Evolutionary conservation across 2,797 vertebrate species (phyloP).

Genomic region (Chanos chanos): DNA sequence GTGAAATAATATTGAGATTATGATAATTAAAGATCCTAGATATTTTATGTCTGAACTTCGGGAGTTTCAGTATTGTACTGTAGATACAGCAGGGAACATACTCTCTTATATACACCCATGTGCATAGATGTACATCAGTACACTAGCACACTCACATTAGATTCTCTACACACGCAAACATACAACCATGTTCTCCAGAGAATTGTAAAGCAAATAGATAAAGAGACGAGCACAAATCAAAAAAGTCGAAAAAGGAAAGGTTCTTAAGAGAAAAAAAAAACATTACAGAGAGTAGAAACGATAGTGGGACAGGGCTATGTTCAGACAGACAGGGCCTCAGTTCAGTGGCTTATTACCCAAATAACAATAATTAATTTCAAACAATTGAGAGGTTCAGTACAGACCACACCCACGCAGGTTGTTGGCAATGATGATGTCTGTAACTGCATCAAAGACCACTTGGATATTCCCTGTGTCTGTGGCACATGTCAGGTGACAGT

Average conservation of each 20-base stretch:
- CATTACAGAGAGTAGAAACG: constrained; percentile 10
- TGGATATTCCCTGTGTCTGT: constrained; percentile 98
- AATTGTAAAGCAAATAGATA: constrained; percentile 9
- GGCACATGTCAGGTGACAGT: constrained; percentile 98
- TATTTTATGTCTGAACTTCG: constrained; percentile 2
- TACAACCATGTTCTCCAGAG: constrained; percentile 7
- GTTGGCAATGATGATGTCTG: constrained; percentile 99
- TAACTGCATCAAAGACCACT: constrained; percentile 98
- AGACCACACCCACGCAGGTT: constrained; percentile 98
- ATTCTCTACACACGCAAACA: constrained; percentile 11
- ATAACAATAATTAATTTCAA: constrained; percentile 65
- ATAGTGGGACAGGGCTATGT: constrained; percentile 18
- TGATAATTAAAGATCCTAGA: neutral
- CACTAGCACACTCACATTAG: constrained; percentile 13
- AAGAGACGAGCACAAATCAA: constrained; percentile 29
- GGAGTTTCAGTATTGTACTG: constrained; percentile 3
- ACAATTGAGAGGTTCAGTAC: constrained; percentile 83
- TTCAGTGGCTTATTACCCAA: constrained; percentile 66
- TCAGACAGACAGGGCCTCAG: constrained; percentile 24
- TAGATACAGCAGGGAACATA: constrained; percentile 2
- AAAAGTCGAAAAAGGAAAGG: constrained; percentile 4
- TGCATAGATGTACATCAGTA: constrained; percentile 18
- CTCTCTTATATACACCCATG: constrained; percentile 20
- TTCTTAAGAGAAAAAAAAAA: constrained; percentile 29
- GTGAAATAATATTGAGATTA: no score